These are phyloP conservation scores for Eueides isabella DNA, from an alignment of 1,140 invertebrate species.

Conservation along the genomic window DNA sequence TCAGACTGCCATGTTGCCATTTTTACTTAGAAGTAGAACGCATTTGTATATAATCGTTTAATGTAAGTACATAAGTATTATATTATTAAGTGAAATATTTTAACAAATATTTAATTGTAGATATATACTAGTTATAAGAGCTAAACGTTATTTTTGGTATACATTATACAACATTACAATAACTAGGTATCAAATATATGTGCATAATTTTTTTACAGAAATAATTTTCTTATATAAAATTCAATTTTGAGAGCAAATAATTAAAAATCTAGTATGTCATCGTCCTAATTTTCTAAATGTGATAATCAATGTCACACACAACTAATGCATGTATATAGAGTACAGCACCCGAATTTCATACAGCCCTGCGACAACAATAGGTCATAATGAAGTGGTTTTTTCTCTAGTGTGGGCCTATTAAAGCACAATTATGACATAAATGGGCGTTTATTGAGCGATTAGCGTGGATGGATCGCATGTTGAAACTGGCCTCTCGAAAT, in stretches of 20 bases:
- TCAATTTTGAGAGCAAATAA: neutral
- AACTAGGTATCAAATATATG: too few species aligned
- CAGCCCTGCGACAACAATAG: conserved; percentile 23
- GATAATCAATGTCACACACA: neutral
- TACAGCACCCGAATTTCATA: conserved; percentile 26
- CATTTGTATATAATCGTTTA: too few species aligned
- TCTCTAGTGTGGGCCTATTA: conserved; percentile 33
- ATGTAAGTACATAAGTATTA: too few species aligned
- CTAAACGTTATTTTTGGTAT: too few species aligned
- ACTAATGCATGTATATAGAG: conserved; percentile 14
- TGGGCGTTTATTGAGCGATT: conserved; percentile 40
- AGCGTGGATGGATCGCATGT: conserved; percentile 37
- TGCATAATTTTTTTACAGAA: too few species aligned
- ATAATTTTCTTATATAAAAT: too few species aligned
- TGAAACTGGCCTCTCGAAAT: conserved; percentile 33
- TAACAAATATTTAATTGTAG: too few species aligned
- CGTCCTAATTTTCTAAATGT: neutral
- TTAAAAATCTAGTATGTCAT: neutral
- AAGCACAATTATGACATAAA: conserved; percentile 38
- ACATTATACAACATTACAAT: too few species aligned
- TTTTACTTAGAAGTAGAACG: neutral
- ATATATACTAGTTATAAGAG: too few species aligned
- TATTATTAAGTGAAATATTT: too few species aligned
- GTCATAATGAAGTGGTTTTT: conserved; percentile 36
- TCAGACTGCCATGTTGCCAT: neutral